Evolutionary conservation across 2,797 vertebrate species (phyloP), one percentile per base, ranked within the genome.

Genomic region (Florisuga fusca): DNA sequence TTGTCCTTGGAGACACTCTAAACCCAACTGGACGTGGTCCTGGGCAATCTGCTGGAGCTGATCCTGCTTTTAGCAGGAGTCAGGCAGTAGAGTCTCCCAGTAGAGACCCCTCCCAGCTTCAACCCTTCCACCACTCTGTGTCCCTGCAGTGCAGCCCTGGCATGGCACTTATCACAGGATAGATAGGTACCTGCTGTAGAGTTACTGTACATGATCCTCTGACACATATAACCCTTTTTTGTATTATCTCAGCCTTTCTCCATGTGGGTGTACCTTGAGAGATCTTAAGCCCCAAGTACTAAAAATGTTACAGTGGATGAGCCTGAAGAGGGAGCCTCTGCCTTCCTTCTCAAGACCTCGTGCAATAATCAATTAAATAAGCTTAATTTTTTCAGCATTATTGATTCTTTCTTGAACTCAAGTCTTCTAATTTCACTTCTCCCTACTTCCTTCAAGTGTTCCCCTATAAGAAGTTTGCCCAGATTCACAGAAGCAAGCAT

Each of bases 61-160:
- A 4, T 14, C 3, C 14, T 58, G 53, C 57, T 34, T 69, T 57
- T 45, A 75, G 43, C n/a, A 55, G 11, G 26, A 20, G 29, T 23
- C 55, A n/a, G 38, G 31, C 2, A 1, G 12, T 4, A 14, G 0
- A 22, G 27, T 8, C 33, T 67, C 38, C 55, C 14, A 14, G 38
- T 41, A 33, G 31, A 57, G 18, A 13, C 31, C 27, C 33, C 50
- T 67, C 64, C 46, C 33, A 58, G 41, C 23, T 45, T 21, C 15
- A n/a, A 6, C 31, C 3, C 1, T 7, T 29, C 55, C 1, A 5
- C 21, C 43, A 11, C 4, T 21, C 31, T 6, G 4, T 41, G 46
- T 59, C 51, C 68, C 53, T 33, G 38, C 19, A n/a, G 71, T 4
- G 20, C n/a, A 46, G 41, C 75, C 12, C 22, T 46, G 51, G 31